Base-by-base conservation (phyloP, 2,797 vertebrate genomes). In the Danio kyathit region DNA sequence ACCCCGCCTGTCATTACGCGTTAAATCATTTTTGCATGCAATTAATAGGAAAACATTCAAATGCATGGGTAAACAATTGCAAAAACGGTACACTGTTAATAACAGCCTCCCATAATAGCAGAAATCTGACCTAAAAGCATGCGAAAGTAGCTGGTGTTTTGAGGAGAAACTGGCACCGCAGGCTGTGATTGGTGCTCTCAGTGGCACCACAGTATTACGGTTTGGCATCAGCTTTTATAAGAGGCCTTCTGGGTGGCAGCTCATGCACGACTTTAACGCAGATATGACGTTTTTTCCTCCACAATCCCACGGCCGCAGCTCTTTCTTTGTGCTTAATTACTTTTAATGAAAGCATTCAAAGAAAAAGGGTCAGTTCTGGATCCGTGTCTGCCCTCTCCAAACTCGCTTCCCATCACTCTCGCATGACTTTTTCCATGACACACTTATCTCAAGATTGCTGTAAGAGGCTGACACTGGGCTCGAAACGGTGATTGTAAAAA, bases 161-260 rank as follows among this genome's bases (percentile, higher is more conserved):
- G 6, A 61, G 38, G 14, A 38, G n/a, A 17, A 46, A 13, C 16
- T 7, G 57, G 59, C 52, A 60, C 71, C 5, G 7, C 2, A 5
- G 56, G 56, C 72, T 38, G 19, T 61, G 43, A 75, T 75, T 75
- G 59, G 73, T 63, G 73, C 73, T 63, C 46, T 64, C 29, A 41
- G 41, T 52, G 51, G 65, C 44, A 57, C 76, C 74, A 57, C 64
- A 78, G 63, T 21, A 48, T 57, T 59, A 78, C 7, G 54, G 79
- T 80, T 65, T 80, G 78, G 78, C 69, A 38, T 19, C 1, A 10
- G 8, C 10, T 46, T 80, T 74, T 74, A 80, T 21, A 16, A 57
- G 79, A 57, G 70, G 49, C 79, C 79, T 80, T 73, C 64, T 73
- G 79, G 79, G 79, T 80, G 70, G 77, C 67, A 41, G 67, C 67